Percentiles rank a stretch among this genome's conserved stretches.
Conservation (phyloP, 2,113 vertebrate genomes). For the Sorex fumeus region DNA sequence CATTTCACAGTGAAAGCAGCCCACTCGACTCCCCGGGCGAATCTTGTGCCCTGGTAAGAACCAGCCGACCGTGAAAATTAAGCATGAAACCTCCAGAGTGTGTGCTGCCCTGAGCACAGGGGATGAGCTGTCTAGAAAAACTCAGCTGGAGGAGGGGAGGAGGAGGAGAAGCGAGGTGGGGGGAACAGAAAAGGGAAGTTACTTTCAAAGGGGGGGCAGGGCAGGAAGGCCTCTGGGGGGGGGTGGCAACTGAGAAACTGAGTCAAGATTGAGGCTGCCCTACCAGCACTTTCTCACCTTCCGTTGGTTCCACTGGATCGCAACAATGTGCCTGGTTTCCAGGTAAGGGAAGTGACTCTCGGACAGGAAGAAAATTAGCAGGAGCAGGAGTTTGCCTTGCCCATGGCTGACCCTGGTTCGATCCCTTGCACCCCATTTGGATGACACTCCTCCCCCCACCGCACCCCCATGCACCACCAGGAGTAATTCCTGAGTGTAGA, state of each 20-base stretch:
- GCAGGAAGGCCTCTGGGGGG: neutral
- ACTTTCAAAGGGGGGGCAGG: neutral
- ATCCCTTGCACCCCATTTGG: too few relatives aligned
- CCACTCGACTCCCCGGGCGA: neutral
- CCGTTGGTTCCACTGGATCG: neutral
- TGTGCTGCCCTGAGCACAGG: neutral
- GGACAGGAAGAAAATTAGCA: neutral
- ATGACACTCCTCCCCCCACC: too few relatives aligned
- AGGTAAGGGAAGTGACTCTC: slow-evolving; percentile 26
- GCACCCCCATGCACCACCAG: too few relatives aligned
- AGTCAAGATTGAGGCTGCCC: neutral
- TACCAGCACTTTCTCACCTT: neutral
- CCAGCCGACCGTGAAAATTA: neutral
- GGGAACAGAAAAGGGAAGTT: neutral
- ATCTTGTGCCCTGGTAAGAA: neutral
- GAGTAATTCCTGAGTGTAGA: too few relatives aligned
- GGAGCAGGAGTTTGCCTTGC: neutral
- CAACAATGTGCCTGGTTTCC: neutral
- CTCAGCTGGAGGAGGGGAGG: neutral
- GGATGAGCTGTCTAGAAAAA: neutral
- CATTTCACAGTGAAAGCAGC: neutral
- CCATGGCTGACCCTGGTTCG: too few relatives aligned
- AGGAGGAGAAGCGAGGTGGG: too few relatives aligned
- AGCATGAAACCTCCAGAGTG: neutral
- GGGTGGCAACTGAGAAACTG: neutral